Percentiles rank a stretch among this genome's conserved stretches.
phyloP scores from a whole-genome alignment of 2,113 vertebrate species.

The Antidorcas marsupialis region DNA sequence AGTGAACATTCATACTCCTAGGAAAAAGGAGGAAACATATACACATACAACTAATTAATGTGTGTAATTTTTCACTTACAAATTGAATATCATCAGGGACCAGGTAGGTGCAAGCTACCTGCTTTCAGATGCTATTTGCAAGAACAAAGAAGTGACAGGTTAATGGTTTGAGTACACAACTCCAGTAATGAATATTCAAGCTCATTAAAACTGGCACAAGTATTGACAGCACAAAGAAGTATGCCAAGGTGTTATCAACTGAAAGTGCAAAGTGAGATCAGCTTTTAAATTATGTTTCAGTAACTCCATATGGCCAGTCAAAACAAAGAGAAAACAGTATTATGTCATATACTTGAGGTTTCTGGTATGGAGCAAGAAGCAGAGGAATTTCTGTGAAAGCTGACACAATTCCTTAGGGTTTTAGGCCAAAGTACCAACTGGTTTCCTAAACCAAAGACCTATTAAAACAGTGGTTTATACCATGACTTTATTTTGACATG shows the following conservation, averaged over 20 bases:
- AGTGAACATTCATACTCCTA: not conserved
- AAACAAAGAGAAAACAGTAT: not conserved
- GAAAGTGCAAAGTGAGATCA: constrained; percentile 38
- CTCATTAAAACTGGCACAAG: constrained; percentile 61
- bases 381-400: not conserved
- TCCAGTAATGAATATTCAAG: constrained; percentile 10
- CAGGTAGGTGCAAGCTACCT: not conserved
- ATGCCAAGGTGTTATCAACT: not conserved
- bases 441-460: not conserved
- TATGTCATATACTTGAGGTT: not conserved
- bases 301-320: not conserved
- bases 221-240: constrained; percentile 7
- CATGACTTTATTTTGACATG: not conserved
- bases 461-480: not conserved
- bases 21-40: not conserved
- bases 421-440: not conserved
- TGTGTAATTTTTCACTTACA: not conserved
- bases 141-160: constrained; percentile 29
- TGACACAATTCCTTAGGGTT: not conserved
- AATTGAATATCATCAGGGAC: not conserved
- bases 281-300: constrained; percentile 11
- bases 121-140: constrained; percentile 9
- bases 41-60: not conserved
- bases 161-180: constrained; percentile 54
- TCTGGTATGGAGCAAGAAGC: not conserved